Conservation (phyloP, 2,888 invertebrate genomes). For the Mesorhabditis sp. region DNA sequence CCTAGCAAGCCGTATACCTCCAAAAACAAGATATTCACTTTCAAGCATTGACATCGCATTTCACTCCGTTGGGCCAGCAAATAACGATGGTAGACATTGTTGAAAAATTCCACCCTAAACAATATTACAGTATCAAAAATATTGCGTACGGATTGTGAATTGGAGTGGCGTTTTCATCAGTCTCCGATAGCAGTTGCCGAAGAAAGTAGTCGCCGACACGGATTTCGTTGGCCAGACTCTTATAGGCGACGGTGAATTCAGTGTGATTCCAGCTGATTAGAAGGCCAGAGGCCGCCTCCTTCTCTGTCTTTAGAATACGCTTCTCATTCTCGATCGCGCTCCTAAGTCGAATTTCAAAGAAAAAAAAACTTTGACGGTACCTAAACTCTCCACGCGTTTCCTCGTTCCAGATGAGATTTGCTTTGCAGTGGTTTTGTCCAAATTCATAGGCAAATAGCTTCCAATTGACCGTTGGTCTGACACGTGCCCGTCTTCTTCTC, state of each 20-base stretch:
- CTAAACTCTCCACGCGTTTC: conserved; percentile 90
- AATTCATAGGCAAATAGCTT: conserved; percentile 91
- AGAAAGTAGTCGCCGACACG: conserved; percentile 97
- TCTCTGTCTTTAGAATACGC: conserved; percentile 80
- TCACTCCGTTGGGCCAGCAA: conserved; percentile 81
- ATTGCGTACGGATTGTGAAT: conserved; percentile 61
- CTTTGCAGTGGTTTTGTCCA: conserved; percentile 84
- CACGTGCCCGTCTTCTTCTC: conserved; percentile 79
- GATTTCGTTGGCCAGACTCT: conserved; percentile 89
- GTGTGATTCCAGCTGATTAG: conserved; percentile 92
- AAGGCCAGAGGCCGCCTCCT: conserved; percentile 72
- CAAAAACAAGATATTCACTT: conserved; percentile 63
- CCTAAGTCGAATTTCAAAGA: conserved; percentile 11
- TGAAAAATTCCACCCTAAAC: conserved; percentile 86
- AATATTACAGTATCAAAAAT: background rate
- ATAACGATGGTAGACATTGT: conserved; percentile 95
- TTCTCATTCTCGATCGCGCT: conserved; percentile 33
- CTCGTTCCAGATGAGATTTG: conserved; percentile 98
- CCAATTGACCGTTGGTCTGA: conserved; percentile 74
- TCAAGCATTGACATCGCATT: conserved; percentile 95
- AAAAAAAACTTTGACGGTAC: conserved; percentile 63
- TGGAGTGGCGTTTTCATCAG: conserved; percentile 63
- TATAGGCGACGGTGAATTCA: conserved; percentile 90
- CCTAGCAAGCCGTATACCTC: conserved; percentile 66
- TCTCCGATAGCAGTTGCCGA: conserved; percentile 84